Evolutionary conservation across 35 echinoderm and acorn worm genomes (phyloP).

Genomic region (Eucidaris tribuloides): DNA sequence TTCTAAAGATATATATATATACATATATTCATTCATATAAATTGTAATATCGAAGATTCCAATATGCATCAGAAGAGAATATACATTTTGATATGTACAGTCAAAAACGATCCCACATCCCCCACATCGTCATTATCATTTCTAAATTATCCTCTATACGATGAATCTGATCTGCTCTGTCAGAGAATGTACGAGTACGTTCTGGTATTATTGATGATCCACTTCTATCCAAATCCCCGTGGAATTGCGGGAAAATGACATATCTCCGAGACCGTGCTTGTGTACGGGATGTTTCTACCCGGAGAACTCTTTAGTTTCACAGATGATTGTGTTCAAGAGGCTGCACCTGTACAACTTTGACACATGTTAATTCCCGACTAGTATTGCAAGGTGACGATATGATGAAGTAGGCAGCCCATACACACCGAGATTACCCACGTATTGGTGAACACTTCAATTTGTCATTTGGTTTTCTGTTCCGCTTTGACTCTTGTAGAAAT

Average conservation of each 20-base stretch:
- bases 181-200: not conserved
- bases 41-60: too few relatives aligned
- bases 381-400: constrained; percentile 9
- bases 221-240: not conserved
- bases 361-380: constrained; percentile 9
- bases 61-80: too few relatives aligned
- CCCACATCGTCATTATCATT: too few relatives aligned
- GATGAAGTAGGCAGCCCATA: not conserved
- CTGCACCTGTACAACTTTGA: constrained; percentile 17
- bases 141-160: too few relatives aligned
- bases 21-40: too few relatives aligned
- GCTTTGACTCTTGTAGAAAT: not conserved
- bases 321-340: too few relatives aligned
- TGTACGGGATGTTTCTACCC: not conserved
- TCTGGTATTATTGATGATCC: not conserved
- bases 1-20: too few relatives aligned
- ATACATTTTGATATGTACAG: too few relatives aligned
- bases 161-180: not conserved
- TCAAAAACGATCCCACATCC: too few relatives aligned
- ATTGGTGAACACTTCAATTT: not conserved
- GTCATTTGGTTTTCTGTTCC: not conserved
- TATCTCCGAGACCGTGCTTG: not conserved
- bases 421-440: not conserved
- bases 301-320: not conserved
- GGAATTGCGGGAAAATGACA: not conserved